A percentile compares a stretch with the other conserved stretches of the same genome.
Evolutionary conservation across 2,888 invertebrate species (phyloP).

Genomic region (Cosmia trapezina): DNA sequence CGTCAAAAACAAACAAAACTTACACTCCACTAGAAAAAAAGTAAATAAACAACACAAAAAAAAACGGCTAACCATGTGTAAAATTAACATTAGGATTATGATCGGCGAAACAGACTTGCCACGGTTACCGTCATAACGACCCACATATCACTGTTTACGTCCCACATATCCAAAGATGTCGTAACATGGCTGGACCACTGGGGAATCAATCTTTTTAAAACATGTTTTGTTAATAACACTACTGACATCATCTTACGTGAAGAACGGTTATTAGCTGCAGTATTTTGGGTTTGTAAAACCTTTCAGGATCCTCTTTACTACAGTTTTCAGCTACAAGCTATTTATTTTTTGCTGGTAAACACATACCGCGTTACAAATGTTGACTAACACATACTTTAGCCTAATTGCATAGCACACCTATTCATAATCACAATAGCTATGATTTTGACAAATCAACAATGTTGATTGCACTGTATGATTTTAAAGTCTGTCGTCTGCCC

Average conservation of each 20-base stretch:
- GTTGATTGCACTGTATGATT: neutral
- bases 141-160: conserved; percentile 83
- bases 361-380: conserved; percentile 22
- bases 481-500: neutral
- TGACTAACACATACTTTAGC: conserved; percentile 28
- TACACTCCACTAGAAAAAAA: conserved; percentile 22
- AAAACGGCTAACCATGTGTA: conserved; percentile 41
- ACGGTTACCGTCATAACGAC: conserved; percentile 74
- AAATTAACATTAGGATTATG: conserved; percentile 73
- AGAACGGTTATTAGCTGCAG: neutral
- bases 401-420: conserved; percentile 6
- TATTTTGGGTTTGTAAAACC: conserved; percentile 21
- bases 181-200: conserved; percentile 65
- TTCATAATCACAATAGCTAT: conserved; percentile 9
- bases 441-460: neutral
- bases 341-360: conserved; percentile 35
- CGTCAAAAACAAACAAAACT: neutral
- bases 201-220: conserved; percentile 51
- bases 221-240: conserved; percentile 42
- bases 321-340: neutral
- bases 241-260: conserved; percentile 27
- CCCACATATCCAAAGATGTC: conserved; percentile 77
- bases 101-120: conserved; percentile 69
- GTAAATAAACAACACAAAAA: conserved; percentile 56
- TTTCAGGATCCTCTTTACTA: neutral